Base-by-base conservation (phyloP, 2,888 invertebrate genomes). In the Ypsolopha scabrella region DNA sequence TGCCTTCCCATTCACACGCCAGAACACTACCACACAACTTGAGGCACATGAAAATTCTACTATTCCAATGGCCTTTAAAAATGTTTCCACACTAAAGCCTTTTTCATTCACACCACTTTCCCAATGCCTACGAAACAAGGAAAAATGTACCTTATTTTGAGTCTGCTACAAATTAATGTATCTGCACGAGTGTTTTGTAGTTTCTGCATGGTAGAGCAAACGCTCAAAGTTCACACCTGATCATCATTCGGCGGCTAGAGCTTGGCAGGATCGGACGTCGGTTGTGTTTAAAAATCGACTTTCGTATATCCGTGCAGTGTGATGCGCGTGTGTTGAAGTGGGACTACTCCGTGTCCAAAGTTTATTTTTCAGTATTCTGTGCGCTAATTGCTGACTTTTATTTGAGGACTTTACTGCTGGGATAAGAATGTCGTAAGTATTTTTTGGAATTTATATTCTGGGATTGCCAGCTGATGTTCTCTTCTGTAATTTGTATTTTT, bases 371-470 rank as follows among this genome's bases (percentile, higher is more conserved):
- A 64, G 72, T 70, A 68, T 69, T 61, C 63, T 62, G 63, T 62
- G 65, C 70, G 63, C 63, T n/a, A 63, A 24, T 24, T 24, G 67
- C 53, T 57, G 57, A 68, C 65, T 66, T 65, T 58, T 54, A 57
- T 54, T 57, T 61, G 62, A 62, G 57, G 61, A 53, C 57, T 63
- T 69, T 65, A 63, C 63, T 63, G 65, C 70, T 24, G 75, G 72
- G 68, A 74, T 70, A 67, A 63, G 57, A 57, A 65, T 67, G 65
- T 67, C 60, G 80, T 81, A 68, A 81, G 80, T 67, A 57, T 59
- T 64, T 67, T 67, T 66, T 41, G 6, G 6, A 41, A n/a, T 41
- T 43, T 13, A 14, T 7, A 2, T n/a, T n/a, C n/a, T n/a, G n/a
- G n/a, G n/a, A n/a, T 43, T 24, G 24, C 24, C 24, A 24, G 24